phyloP scores from a whole-genome alignment of 2,888 invertebrate genomes.

The Choreutis nemorana region DNA sequence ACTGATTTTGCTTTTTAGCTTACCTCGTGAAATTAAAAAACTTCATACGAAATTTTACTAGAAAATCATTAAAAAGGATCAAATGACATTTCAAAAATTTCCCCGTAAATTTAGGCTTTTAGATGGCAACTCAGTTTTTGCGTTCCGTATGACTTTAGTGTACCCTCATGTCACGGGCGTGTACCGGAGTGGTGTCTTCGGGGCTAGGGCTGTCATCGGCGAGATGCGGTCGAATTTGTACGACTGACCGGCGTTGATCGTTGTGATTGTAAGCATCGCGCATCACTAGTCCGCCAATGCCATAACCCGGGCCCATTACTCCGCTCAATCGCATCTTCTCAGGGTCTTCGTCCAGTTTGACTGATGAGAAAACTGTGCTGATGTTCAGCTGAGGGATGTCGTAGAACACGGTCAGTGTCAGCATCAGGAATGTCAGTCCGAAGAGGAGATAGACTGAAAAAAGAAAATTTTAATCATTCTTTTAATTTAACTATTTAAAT shows the following conservation, averaged over 20 bases:
- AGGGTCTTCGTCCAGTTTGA: conserved; percentile 66
- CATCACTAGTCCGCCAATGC: conserved; percentile 50
- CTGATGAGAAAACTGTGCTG: conserved; percentile 78
- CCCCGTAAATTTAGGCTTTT: no score
- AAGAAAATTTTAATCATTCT: conserved; percentile 1
- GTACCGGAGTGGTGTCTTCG: conserved; percentile 71
- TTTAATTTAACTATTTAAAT: neutral
- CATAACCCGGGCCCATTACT: conserved; percentile 53
- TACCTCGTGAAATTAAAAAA: no score
- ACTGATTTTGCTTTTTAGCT: no score
- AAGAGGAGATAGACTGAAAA: conserved; percentile 78
- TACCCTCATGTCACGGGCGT: conserved; percentile 63
- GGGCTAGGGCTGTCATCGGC: conserved; percentile 77
- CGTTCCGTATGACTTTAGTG: no score
- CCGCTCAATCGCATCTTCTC: conserved; percentile 74
- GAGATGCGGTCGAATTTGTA: conserved; percentile 70
- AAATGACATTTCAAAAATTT: no score
- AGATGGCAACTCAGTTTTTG: no score
- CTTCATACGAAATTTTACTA: no score
- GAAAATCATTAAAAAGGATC: no score
- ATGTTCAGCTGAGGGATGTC: conserved; percentile 90
- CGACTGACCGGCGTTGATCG: conserved; percentile 67
- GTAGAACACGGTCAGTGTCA: conserved; percentile 84
- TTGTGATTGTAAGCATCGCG: conserved; percentile 56
- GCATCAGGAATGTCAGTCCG: conserved; percentile 86